phyloP scores from a whole-genome alignment of 2,888 invertebrate species.

The Drosophila formosana region DNA sequence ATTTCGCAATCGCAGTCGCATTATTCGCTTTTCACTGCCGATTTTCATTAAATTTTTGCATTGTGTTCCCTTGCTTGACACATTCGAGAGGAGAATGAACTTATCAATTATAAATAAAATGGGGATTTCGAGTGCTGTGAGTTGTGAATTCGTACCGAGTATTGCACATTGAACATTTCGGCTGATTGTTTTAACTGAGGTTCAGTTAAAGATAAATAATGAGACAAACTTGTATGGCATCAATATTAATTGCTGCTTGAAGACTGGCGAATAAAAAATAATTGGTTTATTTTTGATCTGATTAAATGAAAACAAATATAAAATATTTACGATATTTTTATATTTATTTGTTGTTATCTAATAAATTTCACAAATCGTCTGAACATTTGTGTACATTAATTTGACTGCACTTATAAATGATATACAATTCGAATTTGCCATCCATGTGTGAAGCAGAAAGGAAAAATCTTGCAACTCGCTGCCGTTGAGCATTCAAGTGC shows the following conservation, averaged over 20 bases:
- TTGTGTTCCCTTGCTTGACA: conserved; percentile 33
- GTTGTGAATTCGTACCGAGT: neutral
- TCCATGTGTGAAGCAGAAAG: neutral
- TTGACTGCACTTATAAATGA: too few relatives aligned
- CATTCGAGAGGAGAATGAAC: conserved; percentile 20
- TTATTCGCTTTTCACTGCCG: conserved; percentile 18
- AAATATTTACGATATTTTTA: too few relatives aligned
- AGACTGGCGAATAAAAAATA: too few relatives aligned
- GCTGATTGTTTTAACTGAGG: conserved; percentile 10
- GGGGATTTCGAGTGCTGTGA: conserved; percentile 6
- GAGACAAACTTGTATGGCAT: too few relatives aligned
- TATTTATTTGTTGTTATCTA: too few relatives aligned
- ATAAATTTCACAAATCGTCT: too few relatives aligned
- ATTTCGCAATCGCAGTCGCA: neutral
- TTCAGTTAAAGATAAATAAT: neutral
- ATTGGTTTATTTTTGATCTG: too few relatives aligned
- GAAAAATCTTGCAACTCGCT: neutral
- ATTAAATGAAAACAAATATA: too few relatives aligned
- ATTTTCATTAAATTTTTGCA: conserved; percentile 43
- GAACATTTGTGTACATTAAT: too few relatives aligned
- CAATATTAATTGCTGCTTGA: too few relatives aligned
- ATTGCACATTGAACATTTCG: neutral
- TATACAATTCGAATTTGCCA: neutral
- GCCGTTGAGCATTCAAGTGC: conserved; percentile 16
- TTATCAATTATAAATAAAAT: conserved; percentile 48